phyloP scores from a whole-genome alignment of 1,140 invertebrate genomes.

The Brachionus asplanchnoidis region DNA sequence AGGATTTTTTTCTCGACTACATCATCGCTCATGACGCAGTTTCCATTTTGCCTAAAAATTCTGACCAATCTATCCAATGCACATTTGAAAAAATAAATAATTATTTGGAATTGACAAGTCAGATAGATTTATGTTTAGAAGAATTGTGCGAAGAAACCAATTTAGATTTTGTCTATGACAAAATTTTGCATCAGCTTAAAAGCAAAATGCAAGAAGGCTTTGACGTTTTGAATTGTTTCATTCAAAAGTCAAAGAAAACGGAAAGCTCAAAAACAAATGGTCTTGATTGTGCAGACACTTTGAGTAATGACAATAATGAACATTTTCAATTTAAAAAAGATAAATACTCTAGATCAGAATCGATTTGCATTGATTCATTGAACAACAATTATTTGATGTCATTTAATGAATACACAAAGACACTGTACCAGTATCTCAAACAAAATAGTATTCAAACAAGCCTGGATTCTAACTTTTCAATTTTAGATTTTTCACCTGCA shows the following conservation, averaged over 20 bases:
- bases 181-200: background rate
- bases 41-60: background rate
- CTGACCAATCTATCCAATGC: background rate
- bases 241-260: background rate
- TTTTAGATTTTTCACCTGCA: background rate
- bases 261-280: background rate
- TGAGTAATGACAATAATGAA: background rate
- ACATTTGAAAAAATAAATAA: background rate
- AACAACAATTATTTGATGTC: conserved; percentile 26
- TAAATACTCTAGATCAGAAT: background rate
- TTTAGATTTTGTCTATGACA: background rate
- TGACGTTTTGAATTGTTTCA: background rate
- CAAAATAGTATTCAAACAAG: background rate
- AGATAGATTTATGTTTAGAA: background rate
- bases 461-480: background rate
- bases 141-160: background rate
- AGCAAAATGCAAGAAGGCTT: background rate
- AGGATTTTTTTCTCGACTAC: background rate
- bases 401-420: conserved; percentile 28
- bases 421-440: background rate
- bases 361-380: background rate
- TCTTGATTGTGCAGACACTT: background rate
- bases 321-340: background rate
- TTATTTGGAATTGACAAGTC: background rate
- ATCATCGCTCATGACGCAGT: background rate